Evolutionary conservation across 2,888 invertebrate species (phyloP).

Genomic region (Cerastis rubricosa): DNA sequence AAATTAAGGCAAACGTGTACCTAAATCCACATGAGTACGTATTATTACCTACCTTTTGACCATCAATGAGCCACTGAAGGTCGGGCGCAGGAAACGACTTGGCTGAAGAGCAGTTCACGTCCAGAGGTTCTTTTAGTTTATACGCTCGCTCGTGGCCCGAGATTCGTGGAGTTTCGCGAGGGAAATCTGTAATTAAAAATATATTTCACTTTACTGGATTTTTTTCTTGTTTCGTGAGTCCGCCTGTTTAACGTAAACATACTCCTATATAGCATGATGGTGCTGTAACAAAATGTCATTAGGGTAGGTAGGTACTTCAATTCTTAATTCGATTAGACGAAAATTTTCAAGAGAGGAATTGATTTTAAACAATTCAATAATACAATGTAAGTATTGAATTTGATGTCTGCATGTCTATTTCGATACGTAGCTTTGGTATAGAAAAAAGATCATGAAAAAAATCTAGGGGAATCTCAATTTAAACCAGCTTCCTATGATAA

Average conservation of each 20-base stretch:
- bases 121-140: constrained; percentile 77
- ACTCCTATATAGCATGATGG: no score
- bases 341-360: no score
- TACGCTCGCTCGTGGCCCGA: constrained; percentile 83
- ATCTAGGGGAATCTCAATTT: background rate
- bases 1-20: background rate
- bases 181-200: constrained; percentile 83
- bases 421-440: background rate
- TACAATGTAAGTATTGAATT: background rate
- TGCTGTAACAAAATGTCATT: no score
- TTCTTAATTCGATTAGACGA: no score
- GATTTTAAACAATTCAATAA: no score
- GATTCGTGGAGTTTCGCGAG: constrained; percentile 85
- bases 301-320: no score
- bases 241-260: no score
- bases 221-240: no score
- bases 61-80: constrained; percentile 86
- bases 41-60: constrained; percentile 76
- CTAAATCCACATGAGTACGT: background rate
- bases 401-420: background rate
- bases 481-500: background rate
- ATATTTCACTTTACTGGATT: no score
- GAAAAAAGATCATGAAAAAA: background rate
- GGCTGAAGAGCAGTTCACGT: constrained; percentile 87
- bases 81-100: constrained; percentile 86